These are phyloP conservation scores for Falcaria lacertinaria DNA, from an alignment of 2,888 invertebrate genomes.

Conservation along the genomic window DNA sequence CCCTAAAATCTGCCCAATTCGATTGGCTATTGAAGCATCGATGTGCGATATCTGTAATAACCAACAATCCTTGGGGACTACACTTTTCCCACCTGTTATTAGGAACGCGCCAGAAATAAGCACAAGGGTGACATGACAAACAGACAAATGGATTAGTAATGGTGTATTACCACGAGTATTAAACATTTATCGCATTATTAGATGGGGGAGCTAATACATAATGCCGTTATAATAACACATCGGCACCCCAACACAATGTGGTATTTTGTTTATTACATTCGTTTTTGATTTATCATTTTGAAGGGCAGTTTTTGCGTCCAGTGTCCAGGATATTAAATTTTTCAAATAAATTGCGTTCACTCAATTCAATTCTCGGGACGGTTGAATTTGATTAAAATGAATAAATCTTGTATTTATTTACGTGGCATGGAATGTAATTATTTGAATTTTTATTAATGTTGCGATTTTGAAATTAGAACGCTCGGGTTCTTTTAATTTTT, in stretches of 20 bases:
- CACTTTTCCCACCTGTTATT: not conserved
- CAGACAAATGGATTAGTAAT: too few relatives aligned
- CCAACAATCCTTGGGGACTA: not conserved
- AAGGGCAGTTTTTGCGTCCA: constrained; percentile 18
- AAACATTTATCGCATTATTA: constrained; percentile 31
- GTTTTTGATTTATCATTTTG: constrained; percentile 20
- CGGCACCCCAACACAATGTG: constrained; percentile 19
- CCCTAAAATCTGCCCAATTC: too few relatives aligned
- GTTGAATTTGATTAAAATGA: constrained; percentile 29
- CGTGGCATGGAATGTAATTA: constrained; percentile 7
- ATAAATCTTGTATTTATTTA: constrained; percentile 28
- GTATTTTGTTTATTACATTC: constrained; percentile 23
- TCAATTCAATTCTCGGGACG: constrained; percentile 20
- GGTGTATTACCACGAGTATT: too few relatives aligned
- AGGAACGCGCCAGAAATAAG: not conserved
- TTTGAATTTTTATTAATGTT: too few relatives aligned
- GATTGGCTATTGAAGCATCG: not conserved
- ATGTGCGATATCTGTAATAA: constrained; percentile 1
- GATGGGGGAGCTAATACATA: constrained; percentile 25
- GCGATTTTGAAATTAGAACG: not conserved
- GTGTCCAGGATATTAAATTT: constrained; percentile 24
- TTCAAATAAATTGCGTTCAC: constrained; percentile 29
- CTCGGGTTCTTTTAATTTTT: too few relatives aligned
- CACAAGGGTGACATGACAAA: constrained; percentile 32
- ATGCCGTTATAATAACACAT: constrained; percentile 30